Evolutionary conservation across 2,888 invertebrate genomes (phyloP).

Genomic region (Branchellion lobata): DNA sequence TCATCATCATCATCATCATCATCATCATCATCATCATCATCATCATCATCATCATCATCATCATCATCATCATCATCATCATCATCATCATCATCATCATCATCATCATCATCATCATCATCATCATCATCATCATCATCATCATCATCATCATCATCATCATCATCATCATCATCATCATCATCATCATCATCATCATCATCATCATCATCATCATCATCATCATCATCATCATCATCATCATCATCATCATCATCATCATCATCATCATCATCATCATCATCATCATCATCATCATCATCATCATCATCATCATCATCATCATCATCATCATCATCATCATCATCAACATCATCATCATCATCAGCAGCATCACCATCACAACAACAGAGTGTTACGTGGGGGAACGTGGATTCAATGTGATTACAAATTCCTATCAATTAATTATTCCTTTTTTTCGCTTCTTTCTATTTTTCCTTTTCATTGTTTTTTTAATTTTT

Average conservation of each 20-base stretch:
- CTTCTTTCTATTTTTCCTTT: no score
- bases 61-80: neutral
- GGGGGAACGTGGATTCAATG: no score
- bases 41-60: neutral
- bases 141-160: conserved; percentile 5
- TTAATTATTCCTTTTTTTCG: no score
- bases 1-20: conserved; percentile 25
- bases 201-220: conserved; percentile 4
- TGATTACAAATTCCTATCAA: no score
- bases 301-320: neutral
- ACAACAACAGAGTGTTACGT: no score
- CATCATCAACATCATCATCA: neutral
- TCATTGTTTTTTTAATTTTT: no score
- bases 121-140: neutral
- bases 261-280: conserved; percentile 10
- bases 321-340: neutral
- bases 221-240: conserved; percentile 11
- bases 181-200: neutral
- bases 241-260: conserved; percentile 14
- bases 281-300: neutral
- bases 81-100: neutral
- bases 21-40: neutral
- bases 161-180: conserved; percentile 38
- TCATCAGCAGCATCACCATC: no score
- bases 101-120: neutral